Conservation (phyloP, 1,140 invertebrate species). For the Drosophila eugracilis region DNA sequence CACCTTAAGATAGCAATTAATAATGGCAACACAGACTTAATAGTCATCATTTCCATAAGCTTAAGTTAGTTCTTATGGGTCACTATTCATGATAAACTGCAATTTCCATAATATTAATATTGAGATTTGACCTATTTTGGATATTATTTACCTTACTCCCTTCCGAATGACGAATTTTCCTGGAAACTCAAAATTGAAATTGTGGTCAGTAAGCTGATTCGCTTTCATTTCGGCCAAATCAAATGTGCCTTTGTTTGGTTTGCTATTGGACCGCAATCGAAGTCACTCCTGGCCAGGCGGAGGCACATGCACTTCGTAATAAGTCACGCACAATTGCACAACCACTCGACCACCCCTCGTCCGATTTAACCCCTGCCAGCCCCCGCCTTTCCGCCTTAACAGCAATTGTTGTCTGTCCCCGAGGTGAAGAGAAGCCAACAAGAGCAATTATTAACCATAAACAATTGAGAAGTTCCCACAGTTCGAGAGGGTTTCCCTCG, state of each 20-base stretch:
- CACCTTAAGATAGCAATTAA: slow-evolving; percentile 4
- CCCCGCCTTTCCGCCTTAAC: slow-evolving; percentile 1
- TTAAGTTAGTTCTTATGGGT: no score
- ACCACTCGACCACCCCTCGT: slow-evolving; percentile 30
- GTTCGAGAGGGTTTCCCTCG: slow-evolving; percentile 64
- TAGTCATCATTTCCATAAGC: no score
- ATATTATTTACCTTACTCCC: no score
- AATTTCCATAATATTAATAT: neutral
- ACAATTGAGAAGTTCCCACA: slow-evolving; percentile 83
- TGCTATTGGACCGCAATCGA: slow-evolving; percentile 68
- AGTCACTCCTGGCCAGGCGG: slow-evolving; percentile 50
- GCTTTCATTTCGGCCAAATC: slow-evolving; percentile 13
- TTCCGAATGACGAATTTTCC: no score
- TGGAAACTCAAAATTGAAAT: neutral
- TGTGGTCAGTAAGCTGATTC: neutral
- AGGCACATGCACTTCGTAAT: slow-evolving; percentile 22
- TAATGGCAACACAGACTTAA: neutral
- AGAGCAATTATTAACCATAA: slow-evolving; percentile 82
- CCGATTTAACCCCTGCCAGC: slow-evolving; percentile 4
- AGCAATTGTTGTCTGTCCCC: slow-evolving; percentile 29
- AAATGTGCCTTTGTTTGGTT: slow-evolving; percentile 37
- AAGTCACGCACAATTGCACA: slow-evolving; percentile 80
- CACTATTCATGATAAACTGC: neutral
- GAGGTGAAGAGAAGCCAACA: slow-evolving; percentile 81
- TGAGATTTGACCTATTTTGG: neutral